Conservation (phyloP, 2,888 invertebrate species). For the Saturnia pavonia region DNA sequence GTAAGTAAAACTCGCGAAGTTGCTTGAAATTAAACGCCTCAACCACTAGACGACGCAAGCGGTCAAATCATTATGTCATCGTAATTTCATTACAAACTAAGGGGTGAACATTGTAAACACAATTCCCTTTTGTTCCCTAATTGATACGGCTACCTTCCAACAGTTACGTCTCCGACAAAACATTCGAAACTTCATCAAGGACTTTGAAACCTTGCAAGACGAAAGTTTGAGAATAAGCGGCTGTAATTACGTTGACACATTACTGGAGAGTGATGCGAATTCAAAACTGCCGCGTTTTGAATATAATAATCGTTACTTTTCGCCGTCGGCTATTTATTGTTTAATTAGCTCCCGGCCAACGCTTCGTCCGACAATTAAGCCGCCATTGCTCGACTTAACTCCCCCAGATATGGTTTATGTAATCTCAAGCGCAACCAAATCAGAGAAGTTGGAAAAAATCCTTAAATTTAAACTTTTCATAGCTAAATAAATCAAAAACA, state of each 20-base stretch:
- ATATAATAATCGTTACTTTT: constrained; percentile 71
- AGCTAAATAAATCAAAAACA: neutral
- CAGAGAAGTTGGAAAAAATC: constrained; percentile 44
- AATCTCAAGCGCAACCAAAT: constrained; percentile 55
- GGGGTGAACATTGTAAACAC: constrained; percentile 1
- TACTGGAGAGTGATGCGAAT: constrained; percentile 79
- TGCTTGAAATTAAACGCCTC: neutral
- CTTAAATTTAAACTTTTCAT: neutral
- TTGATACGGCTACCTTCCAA: neutral
- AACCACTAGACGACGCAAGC: constrained; percentile 2
- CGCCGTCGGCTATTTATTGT: constrained; percentile 70
- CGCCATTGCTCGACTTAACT: constrained; percentile 46
- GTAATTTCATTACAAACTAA: constrained; percentile 6
- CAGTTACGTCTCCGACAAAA: constrained; percentile 9
- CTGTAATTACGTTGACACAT: constrained; percentile 67
- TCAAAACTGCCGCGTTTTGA: constrained; percentile 73
- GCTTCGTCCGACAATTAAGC: constrained; percentile 55
- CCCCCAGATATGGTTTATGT: constrained; percentile 65
- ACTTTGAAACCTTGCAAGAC: constrained; percentile 10
- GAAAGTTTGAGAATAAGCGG: constrained; percentile 48
- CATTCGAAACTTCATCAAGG: constrained; percentile 4
- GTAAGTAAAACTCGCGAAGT: neutral
- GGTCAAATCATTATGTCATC: constrained; percentile 12
- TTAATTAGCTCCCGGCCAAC: constrained; percentile 66
- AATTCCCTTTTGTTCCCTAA: constrained; percentile 6